These are phyloP conservation scores for Hydropsyche tenuis DNA, from an alignment of 1,140 invertebrate genomes.

Conservation along the genomic window DNA sequence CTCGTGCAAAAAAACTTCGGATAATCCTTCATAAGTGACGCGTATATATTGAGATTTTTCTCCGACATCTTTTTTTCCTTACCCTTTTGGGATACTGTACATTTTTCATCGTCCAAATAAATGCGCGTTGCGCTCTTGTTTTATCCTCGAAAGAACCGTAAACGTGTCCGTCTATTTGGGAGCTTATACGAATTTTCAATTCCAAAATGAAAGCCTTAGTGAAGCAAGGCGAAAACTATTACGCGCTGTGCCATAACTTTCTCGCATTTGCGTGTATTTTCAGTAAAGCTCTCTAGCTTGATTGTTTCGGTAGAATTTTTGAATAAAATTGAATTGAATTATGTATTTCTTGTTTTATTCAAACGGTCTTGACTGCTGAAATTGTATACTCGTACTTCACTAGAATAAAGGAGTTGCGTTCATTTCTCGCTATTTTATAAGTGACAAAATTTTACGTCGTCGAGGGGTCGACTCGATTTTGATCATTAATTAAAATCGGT, in stretches of 20 bases:
- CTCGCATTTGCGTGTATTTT: no score
- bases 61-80: background rate
- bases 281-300: no score
- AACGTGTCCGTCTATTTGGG: background rate
- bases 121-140: background rate
- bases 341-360: no score
- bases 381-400: no score
- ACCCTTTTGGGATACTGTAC: background rate
- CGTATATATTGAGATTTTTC: conserved; percentile 21
- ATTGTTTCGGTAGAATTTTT: no score
- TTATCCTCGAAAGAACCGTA: background rate
- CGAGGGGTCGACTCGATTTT: background rate
- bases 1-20: no score
- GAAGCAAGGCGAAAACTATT: conserved; percentile 1
- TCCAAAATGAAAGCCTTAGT: conserved; percentile 16
- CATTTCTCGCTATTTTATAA: background rate
- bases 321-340: no score
- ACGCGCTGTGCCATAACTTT: background rate
- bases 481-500: conserved; percentile 26
- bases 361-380: no score
- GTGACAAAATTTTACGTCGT: conserved; percentile 5
- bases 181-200: conserved; percentile 33
- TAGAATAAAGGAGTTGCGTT: background rate
- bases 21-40: background rate
- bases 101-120: conserved; percentile 17